These are phyloP conservation scores for Pantala flavescens DNA, from an alignment of 1,140 invertebrate genomes.

Conservation along the genomic window DNA sequence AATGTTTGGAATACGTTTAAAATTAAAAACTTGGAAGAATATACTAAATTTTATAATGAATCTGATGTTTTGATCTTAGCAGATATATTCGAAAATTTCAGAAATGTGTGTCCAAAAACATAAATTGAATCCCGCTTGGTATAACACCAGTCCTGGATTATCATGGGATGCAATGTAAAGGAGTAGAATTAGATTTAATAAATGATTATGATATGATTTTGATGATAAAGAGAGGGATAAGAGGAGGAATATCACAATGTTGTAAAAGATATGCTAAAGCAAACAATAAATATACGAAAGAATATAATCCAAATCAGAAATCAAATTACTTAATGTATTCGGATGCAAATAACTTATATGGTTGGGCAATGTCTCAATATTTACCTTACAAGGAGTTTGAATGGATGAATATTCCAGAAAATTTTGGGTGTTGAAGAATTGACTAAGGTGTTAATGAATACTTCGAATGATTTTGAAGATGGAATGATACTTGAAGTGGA, in stretches of 20 bases:
- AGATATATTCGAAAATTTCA: neutral
- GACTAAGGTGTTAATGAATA: too few species aligned
- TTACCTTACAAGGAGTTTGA: neutral
- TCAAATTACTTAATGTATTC: slow-evolving; percentile 9
- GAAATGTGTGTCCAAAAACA: neutral
- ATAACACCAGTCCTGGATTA: neutral
- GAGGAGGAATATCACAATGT: slow-evolving; percentile 11
- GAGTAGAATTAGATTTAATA: neutral
- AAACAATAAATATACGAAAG: slow-evolving; percentile 16
- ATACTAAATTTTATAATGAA: neutral
- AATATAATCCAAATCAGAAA: neutral
- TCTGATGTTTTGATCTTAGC: neutral
- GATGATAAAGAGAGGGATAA: neutral
- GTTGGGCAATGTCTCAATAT: neutral
- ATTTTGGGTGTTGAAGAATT: too few species aligned
- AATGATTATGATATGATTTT: slow-evolving; percentile 11
- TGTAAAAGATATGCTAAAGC: slow-evolving; percentile 16
- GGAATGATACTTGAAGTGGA: slow-evolving; percentile 26
- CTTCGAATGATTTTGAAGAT: slow-evolving; percentile 12
- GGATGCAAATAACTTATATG: slow-evolving; percentile 12
- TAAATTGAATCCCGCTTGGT: neutral
- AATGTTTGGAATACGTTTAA: neutral
- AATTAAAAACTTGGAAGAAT: neutral
- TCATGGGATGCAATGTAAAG: neutral
- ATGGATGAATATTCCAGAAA: neutral